Evolutionary conservation across 2,113 vertebrate genomes (phyloP).

Genomic region (Ondatra zibethicus): DNA sequence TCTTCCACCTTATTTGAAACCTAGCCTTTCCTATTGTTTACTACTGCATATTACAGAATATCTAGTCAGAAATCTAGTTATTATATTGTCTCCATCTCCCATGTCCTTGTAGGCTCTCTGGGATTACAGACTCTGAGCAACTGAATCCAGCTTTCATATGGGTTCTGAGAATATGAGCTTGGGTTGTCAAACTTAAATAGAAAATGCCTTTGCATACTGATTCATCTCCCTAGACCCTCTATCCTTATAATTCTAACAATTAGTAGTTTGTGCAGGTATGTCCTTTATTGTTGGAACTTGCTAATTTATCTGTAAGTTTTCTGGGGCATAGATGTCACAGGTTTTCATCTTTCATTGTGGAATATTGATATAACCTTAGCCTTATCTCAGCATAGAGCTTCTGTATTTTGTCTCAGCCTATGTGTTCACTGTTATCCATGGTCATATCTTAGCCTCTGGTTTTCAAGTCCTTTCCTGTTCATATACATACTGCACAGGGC

Average conservation of each 20-base stretch:
- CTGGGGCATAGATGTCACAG: not conserved
- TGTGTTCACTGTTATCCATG: not conserved
- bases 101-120: not conserved
- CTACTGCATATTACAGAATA: not conserved
- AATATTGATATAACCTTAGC: not conserved
- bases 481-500: not conserved
- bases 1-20: not conserved
- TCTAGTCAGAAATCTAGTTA: not conserved
- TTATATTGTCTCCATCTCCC: not conserved
- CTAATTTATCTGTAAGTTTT: not conserved
- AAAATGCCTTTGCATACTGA: not conserved
- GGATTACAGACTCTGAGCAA: not conserved
- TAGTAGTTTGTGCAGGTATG: not conserved
- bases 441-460: not conserved
- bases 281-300: not conserved
- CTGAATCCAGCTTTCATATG: not conserved
- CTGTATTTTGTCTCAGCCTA: not conserved
- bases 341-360: slow-evolving; percentile 6
- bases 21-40: not conserved
- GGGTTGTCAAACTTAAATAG: not conserved
- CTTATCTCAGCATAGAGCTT: not conserved
- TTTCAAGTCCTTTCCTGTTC: not conserved
- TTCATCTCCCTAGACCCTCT: not conserved
- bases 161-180: not conserved
- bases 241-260: not conserved